Evolutionary conservation across 2,797 vertebrate species (phyloP).

Genomic region (Furcifer pardalis): DNA sequence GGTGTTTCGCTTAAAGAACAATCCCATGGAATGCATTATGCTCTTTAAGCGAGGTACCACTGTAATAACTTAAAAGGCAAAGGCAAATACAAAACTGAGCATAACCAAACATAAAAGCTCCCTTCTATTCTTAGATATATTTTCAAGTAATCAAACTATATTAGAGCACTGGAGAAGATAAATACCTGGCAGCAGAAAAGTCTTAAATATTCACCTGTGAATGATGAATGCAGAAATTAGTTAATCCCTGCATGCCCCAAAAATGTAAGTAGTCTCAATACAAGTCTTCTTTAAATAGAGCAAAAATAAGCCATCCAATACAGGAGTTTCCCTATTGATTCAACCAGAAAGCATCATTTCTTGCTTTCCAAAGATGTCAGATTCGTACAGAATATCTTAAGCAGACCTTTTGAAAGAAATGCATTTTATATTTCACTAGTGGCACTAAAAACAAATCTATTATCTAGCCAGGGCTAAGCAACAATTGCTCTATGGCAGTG

Average conservation of each 20-base stretch:
- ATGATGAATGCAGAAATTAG: conserved; percentile 20
- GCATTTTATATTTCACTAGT: neutral
- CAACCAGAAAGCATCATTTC: neutral
- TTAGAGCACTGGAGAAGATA: neutral
- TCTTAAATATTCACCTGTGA: neutral
- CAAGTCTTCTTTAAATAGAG: neutral
- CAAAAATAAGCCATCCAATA: neutral
- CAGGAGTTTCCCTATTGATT: neutral
- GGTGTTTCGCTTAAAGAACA: too few relatives aligned
- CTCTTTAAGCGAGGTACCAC: too few relatives aligned
- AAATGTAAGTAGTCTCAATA: neutral
- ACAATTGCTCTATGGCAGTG: neutral
- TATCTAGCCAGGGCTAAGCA: neutral
- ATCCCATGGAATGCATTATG: too few relatives aligned
- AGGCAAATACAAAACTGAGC: neutral
- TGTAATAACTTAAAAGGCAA: neutral
- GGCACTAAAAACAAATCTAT: neutral
- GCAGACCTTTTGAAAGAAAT: neutral
- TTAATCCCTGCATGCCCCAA: neutral
- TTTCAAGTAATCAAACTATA: conserved; percentile 13
- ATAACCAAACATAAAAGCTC: neutral
- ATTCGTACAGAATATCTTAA: neutral
- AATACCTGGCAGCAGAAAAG: conserved; percentile 1
- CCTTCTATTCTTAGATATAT: neutral
- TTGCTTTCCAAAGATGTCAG: neutral